Evolutionary conservation across 2,113 vertebrate genomes (phyloP).

Genomic region (Oreochromis tanganicae): DNA sequence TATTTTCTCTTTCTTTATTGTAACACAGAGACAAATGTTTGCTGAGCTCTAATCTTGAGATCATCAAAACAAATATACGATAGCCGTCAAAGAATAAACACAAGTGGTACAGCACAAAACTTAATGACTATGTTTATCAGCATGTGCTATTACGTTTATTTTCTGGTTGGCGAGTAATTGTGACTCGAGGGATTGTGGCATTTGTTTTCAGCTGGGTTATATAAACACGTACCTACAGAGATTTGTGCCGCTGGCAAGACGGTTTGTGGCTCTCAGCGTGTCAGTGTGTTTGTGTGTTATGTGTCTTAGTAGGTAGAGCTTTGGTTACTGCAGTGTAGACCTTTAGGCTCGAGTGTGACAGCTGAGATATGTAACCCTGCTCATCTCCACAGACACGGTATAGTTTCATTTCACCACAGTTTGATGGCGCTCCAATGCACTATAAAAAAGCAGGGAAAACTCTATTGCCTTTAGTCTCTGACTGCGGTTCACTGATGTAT

Average conservation of each 20-base stretch:
- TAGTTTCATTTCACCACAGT: conserved; percentile 1
- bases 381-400: background rate
- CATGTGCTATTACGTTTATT: background rate
- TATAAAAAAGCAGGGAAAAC: background rate
- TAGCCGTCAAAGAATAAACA: background rate
- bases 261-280: background rate
- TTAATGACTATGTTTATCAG: background rate
- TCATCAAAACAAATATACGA: background rate
- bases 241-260: background rate
- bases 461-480: background rate
- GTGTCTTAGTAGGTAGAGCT: conserved; percentile 20
- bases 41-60: background rate
- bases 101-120: background rate
- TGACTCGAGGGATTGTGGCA: background rate
- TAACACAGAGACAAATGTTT: background rate
- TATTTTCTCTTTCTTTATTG: background rate
- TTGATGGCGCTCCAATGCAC: background rate
- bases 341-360: conserved; percentile 37
- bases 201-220: background rate
- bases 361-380: conserved; percentile 15
- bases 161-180: background rate
- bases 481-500: background rate
- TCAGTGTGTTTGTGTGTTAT: conserved; percentile 1
- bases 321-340: conserved; percentile 6
- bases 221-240: background rate